Evolutionary conservation across 2,888 invertebrate species (phyloP).

Genomic region (Dione juno): DNA sequence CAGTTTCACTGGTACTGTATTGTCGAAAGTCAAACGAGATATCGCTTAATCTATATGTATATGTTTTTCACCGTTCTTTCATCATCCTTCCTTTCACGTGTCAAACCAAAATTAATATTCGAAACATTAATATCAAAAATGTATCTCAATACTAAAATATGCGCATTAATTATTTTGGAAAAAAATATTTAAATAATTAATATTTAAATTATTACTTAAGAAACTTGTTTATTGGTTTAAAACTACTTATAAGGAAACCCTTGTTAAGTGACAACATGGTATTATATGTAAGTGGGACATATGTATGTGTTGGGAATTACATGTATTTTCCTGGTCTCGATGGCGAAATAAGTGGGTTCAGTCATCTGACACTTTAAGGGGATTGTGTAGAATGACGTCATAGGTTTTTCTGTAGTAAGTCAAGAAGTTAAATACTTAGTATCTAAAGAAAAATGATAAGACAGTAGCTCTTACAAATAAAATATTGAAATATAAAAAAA

Average conservation of each 20-base stretch:
- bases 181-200: too few species aligned
- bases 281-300: background rate
- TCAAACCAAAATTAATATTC: too few species aligned
- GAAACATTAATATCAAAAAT: too few species aligned
- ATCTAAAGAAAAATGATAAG: too few species aligned
- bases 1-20: too few species aligned
- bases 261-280: background rate
- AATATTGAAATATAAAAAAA: background rate
- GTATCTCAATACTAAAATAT: too few species aligned
- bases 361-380: conserved; percentile 9
- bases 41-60: too few species aligned
- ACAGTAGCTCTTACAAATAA: background rate
- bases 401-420: background rate
- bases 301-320: background rate
- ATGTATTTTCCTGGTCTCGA: background rate
- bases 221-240: background rate
- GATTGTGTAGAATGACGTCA: background rate
- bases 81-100: too few species aligned
- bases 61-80: too few species aligned
- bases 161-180: too few species aligned
- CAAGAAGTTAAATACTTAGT: background rate
- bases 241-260: conserved; percentile 9
- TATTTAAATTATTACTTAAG: background rate
- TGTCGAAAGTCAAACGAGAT: too few species aligned
- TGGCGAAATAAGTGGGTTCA: background rate